Base-by-base conservation (phyloP, 1,140 invertebrate species). In the Drosophila erecta region DNA sequence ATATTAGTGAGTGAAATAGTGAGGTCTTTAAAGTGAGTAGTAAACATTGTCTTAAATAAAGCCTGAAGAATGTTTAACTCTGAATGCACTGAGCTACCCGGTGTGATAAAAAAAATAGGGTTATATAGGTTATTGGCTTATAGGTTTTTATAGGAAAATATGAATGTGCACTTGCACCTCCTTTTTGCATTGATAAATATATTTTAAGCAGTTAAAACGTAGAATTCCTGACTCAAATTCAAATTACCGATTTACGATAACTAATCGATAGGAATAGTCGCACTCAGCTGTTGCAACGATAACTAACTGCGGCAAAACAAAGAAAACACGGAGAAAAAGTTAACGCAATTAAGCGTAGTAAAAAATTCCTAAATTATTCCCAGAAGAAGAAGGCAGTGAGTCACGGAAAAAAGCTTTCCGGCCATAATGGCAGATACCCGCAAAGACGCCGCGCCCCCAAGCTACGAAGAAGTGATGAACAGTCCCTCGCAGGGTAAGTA, bases 401-500 rank as follows among this genome's bases (percentile, higher is more conserved):
- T 78, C 76, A 78, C 38, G 10, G 33, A 17, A 27, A 47, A 41
- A 40, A 56, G 37, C 51, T 62, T 44, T 49, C 22, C 27, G 15
- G 49, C 37, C 56, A 76, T n/a, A 50, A 76, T 76, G 74, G 73
- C 74, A 51, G 37, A 53, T 17, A 35, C 49, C 22, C 53, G 24
- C 10, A 72, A 89, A 75, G 79, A 89, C 5, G 67, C 47, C 7
- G 72, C 70, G 12, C 85, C 84, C 22, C 84, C 84, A 1, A 85
- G 64, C 55, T 89, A 89, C 60, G 84, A 89, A 2, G 84, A 89
- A 43, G 84, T 90, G 37, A 90, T 89, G 85, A 80, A 76, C 8
- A 27, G 30, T 33, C 30, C 73, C 3, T 67, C 73, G 14, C 50
- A 80, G 22, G 54, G 58, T 47, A 22, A 14, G 6, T 33, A 57